Percentiles rank a stretch among this genome's conserved stretches.
phyloP scores from a whole-genome alignment of 2,797 vertebrate species.

The Acipenser oxyrinchus region DNA sequence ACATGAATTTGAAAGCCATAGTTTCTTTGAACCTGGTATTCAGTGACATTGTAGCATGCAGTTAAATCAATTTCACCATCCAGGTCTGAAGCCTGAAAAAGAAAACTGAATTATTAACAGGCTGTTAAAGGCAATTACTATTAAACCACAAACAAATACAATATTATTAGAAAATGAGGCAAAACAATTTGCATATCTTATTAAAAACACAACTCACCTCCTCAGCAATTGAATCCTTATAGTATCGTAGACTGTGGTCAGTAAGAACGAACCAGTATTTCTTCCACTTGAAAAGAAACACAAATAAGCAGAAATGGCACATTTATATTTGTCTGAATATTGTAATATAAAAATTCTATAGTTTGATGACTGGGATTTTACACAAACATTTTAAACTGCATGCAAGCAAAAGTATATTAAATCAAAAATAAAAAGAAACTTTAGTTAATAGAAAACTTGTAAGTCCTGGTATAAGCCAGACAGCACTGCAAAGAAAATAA shows the following conservation, averaged over 20 bases:
- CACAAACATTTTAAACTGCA: too few species aligned
- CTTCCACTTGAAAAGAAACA: conserved; percentile 58
- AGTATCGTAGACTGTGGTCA: conserved; percentile 70
- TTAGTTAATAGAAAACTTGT: too few species aligned
- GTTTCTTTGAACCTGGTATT: conserved; percentile 72
- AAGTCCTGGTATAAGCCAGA: too few species aligned
- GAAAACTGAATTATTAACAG: background rate
- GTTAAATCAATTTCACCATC: conserved; percentile 71
- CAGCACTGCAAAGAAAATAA: too few species aligned
- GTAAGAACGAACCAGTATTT: conserved; percentile 76
- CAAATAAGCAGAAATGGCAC: conserved; percentile 22
- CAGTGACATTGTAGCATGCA: conserved; percentile 63
- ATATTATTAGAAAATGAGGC: too few species aligned
- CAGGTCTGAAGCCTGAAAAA: conserved; percentile 60
- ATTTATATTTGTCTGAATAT: background rate
- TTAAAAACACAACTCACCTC: conserved; percentile 47
- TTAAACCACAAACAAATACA: background rate
- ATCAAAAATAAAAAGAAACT: too few species aligned
- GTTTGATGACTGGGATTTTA: too few species aligned
- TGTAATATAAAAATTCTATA: too few species aligned
- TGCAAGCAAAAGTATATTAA: too few species aligned
- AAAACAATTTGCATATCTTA: background rate
- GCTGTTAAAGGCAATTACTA: background rate
- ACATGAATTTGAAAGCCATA: conserved; percentile 74
- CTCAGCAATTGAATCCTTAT: conserved; percentile 72